Conservation (phyloP, 2,888 invertebrate genomes). For the Meghimatium bilineatum region DNA sequence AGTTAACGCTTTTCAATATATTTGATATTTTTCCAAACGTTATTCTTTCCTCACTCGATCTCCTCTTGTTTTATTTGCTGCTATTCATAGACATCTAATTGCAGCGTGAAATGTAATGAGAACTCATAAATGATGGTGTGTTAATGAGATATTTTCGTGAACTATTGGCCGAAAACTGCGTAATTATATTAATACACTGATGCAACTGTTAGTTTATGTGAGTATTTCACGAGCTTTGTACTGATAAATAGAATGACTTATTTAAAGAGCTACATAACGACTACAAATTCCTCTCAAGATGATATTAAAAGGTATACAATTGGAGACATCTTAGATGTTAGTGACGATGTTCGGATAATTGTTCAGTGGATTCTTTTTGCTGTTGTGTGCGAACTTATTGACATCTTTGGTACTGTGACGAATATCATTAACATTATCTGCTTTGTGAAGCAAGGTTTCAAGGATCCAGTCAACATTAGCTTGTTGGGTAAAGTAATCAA, state of each 20-base stretch:
- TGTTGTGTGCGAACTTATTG: not conserved
- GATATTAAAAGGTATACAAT: not conserved
- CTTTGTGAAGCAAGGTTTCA: not conserved
- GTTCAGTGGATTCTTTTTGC: not conserved
- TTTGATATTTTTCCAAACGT: too few relatives aligned
- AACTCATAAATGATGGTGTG: too few relatives aligned
- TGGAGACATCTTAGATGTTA: not conserved
- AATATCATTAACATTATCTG: conserved; percentile 12
- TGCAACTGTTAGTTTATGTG: not conserved
- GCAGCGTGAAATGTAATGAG: too few relatives aligned
- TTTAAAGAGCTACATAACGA: not conserved
- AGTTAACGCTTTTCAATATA: too few relatives aligned
- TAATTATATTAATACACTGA: too few relatives aligned
- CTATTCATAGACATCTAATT: too few relatives aligned
- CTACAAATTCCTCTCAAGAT: not conserved
- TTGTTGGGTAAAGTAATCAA: not conserved
- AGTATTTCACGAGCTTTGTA: not conserved
- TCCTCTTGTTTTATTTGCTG: too few relatives aligned
- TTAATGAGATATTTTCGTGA: too few relatives aligned
- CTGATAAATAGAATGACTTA: not conserved
- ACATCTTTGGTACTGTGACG: not conserved
- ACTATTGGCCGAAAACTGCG: too few relatives aligned
- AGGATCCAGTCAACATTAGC: conserved; percentile 12
- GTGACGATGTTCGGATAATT: not conserved
- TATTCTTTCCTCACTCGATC: too few relatives aligned